Percentiles rank a stretch among this genome's conserved stretches.
phyloP scores from a whole-genome alignment of 2,797 vertebrate genomes.

The Trematomus bernacchii region DNA sequence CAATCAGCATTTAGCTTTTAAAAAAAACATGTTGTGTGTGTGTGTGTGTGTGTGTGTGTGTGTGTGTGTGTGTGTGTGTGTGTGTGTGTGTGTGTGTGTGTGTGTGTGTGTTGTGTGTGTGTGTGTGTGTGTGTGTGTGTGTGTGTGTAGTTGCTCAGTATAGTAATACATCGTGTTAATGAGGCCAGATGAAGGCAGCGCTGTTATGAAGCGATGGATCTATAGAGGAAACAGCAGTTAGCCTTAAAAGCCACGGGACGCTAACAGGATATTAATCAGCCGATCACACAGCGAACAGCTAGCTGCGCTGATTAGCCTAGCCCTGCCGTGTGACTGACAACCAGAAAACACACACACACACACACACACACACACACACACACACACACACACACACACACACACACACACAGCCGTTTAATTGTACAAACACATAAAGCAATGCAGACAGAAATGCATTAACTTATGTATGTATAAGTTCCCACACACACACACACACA shows the following conservation, averaged over 20 bases:
- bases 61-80: constrained; percentile 25
- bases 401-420: neutral
- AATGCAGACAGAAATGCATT: constrained; percentile 12
- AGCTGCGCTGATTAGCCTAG: constrained; percentile 78
- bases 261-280: constrained; percentile 82
- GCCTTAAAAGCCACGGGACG: constrained; percentile 69
- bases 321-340: constrained; percentile 75
- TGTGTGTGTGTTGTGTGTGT: constrained; percentile 21
- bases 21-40: constrained; percentile 2
- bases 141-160: constrained; percentile 49
- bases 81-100: constrained; percentile 25
- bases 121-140: constrained; percentile 25
- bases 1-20: constrained; percentile 43
- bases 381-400: too few species aligned
- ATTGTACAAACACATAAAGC: neutral
- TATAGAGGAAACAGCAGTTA: constrained; percentile 76
- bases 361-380: too few species aligned
- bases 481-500: constrained; percentile 4
- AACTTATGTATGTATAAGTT: constrained; percentile 17
- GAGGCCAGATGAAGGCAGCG: constrained; percentile 61
- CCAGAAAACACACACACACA: constrained; percentile 28
- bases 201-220: constrained; percentile 58
- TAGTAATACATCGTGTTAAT: constrained; percentile 62
- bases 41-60: constrained; percentile 26
- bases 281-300: constrained; percentile 74